Evolutionary conservation across 2,113 vertebrate genomes (phyloP).

Genomic region (Aegithalos caudatus): DNA sequence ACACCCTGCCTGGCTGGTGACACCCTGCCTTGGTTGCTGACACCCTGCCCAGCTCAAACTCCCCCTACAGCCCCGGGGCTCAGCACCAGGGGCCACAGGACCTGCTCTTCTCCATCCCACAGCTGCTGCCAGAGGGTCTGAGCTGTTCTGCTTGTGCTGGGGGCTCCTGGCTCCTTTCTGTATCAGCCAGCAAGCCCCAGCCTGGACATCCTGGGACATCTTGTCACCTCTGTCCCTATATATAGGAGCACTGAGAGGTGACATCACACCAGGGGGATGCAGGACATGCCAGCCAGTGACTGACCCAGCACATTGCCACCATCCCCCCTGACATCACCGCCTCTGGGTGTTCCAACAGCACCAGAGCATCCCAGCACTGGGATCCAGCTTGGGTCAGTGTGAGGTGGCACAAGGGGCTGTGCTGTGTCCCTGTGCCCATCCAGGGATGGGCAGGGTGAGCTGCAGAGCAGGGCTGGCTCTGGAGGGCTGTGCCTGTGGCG

Average conservation of each 20-base stretch:
- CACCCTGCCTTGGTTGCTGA: background rate
- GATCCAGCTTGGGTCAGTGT: fast-evolving
- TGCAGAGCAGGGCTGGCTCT: background rate
- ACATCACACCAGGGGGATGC: background rate
- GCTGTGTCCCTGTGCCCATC: background rate
- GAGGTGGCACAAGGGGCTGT: background rate
- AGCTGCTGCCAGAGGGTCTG: background rate
- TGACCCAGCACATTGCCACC: background rate
- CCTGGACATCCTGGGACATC: fast-evolving
- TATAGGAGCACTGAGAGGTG: fast-evolving
- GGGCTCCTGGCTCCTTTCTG: background rate
- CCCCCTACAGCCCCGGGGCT: background rate
- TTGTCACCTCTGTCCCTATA: background rate
- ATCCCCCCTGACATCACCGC: background rate
- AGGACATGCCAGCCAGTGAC: background rate
- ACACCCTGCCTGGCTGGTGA: background rate
- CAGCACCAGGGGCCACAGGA: background rate
- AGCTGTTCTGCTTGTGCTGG: background rate
- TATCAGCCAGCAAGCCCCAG: background rate
- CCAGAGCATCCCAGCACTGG: fast-evolving
- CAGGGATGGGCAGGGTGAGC: fast-evolving
- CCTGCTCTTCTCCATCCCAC: background rate
- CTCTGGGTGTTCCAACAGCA: background rate
- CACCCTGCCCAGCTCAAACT: no score
- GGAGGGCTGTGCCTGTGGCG: background rate